A percentile compares a stretch with the other conserved stretches of the same genome.
Conservation (phyloP, 2,113 vertebrate genomes). For the Chauna torquata region DNA sequence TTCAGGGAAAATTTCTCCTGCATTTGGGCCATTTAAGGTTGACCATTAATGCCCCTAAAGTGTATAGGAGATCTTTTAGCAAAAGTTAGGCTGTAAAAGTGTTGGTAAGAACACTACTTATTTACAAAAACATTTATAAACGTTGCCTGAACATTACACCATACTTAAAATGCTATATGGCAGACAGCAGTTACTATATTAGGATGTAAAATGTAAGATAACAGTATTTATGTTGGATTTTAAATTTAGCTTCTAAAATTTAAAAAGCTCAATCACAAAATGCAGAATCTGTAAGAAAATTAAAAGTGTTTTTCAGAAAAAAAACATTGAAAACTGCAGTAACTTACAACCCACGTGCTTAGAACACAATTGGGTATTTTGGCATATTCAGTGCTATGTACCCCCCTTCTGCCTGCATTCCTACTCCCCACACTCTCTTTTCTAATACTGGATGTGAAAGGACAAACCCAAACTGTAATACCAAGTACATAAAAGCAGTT, state of each 20-base stretch:
- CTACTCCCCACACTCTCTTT: background rate
- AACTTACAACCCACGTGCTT: background rate
- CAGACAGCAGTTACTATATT: background rate
- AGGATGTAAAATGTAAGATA: background rate
- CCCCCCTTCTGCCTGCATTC: background rate
- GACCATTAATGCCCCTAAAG: background rate
- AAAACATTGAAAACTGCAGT: background rate
- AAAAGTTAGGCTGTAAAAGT: background rate
- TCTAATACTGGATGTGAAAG: background rate
- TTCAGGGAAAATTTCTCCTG: background rate
- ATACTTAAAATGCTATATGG: background rate
- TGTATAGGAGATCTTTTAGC: background rate
- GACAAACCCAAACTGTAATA: background rate
- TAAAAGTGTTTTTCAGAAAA: background rate
- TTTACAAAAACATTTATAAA: background rate
- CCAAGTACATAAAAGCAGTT: background rate
- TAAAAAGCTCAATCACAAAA: background rate
- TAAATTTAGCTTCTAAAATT: background rate
- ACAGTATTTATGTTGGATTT: background rate
- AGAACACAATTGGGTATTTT: background rate
- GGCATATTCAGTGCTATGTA: background rate
- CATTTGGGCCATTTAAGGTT: background rate
- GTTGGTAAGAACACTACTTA: background rate
- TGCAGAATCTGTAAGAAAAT: background rate
- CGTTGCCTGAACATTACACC: background rate